A percentile compares a stretch with the other conserved stretches of the same genome.
These are phyloP conservation scores for Catharus minimus DNA, from an alignment of 2,113 vertebrate genomes.

Conservation along the genomic window DNA sequence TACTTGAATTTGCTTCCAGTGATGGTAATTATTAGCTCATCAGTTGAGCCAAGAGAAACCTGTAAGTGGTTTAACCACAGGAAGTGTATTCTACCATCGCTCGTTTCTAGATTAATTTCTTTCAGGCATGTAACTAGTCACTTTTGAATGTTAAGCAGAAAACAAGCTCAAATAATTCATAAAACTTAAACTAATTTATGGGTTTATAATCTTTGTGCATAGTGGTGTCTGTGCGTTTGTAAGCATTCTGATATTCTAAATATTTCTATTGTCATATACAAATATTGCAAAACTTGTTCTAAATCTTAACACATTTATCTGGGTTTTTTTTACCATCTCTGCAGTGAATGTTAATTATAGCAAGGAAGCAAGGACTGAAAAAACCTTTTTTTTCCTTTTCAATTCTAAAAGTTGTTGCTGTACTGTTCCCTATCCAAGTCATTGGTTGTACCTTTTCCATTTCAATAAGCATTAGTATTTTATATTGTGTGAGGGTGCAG, in stretches of 20 bases:
- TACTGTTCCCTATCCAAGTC: neutral
- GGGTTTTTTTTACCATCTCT: neutral
- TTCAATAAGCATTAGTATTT: neutral
- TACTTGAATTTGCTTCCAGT: neutral
- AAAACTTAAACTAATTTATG: neutral
- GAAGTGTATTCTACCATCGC: neutral
- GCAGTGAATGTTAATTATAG: neutral
- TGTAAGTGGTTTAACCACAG: neutral
- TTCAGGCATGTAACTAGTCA: neutral
- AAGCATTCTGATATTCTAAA: neutral
- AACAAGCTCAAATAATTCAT: neutral
- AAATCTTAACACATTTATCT: neutral
- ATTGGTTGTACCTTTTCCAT: neutral
- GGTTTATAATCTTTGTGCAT: neutral
- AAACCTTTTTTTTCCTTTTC: fast-evolving
- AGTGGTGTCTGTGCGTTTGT: neutral
- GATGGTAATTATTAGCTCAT: neutral
- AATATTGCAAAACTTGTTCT: neutral
- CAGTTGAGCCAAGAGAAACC: neutral
- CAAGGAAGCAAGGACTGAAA: neutral
- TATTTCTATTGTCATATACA: neutral
- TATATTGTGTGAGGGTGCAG: neutral
- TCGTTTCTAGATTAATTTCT: neutral
- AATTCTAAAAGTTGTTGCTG: neutral
- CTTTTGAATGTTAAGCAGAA: neutral